Evolutionary conservation across 2,888 invertebrate species (phyloP).

Genomic region (Reticulitermes lucifugus): DNA sequence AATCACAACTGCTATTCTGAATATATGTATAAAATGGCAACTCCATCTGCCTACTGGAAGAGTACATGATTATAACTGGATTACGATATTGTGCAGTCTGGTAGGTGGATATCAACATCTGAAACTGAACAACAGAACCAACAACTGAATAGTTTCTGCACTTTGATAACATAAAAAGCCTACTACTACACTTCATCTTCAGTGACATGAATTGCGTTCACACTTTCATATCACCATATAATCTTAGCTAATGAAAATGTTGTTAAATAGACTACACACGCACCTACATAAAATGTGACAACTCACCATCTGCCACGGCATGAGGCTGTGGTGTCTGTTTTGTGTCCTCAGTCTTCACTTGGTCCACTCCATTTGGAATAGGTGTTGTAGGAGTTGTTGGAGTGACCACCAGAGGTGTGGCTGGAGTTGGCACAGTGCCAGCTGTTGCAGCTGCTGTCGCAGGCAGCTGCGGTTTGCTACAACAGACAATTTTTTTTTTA

Average conservation of each 20-base stretch:
- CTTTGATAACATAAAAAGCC: too few relatives aligned
- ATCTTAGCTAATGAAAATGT: background rate
- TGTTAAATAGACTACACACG: too few relatives aligned
- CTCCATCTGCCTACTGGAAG: too few relatives aligned
- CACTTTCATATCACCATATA: background rate
- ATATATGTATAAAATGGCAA: too few relatives aligned
- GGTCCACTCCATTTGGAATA: conserved; percentile 14
- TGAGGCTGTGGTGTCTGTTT: conserved; percentile 8
- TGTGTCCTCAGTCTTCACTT: conserved; percentile 39
- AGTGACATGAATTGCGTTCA: too few relatives aligned
- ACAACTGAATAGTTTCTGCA: too few relatives aligned
- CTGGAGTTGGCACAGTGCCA: background rate
- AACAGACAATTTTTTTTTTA: background rate
- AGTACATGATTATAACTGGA: too few relatives aligned
- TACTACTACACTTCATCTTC: too few relatives aligned
- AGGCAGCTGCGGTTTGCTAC: background rate
- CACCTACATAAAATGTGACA: background rate
- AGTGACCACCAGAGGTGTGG: background rate
- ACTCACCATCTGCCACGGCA: conserved; percentile 14
- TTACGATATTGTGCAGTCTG: too few relatives aligned
- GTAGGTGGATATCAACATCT: too few relatives aligned
- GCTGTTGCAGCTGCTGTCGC: background rate
- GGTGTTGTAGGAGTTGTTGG: background rate
- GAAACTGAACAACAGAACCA: too few relatives aligned
- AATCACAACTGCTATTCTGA: too few relatives aligned